These are phyloP conservation scores for Anastrepha ludens DNA, from an alignment of 1,140 invertebrate species.

Conservation along the genomic window DNA sequence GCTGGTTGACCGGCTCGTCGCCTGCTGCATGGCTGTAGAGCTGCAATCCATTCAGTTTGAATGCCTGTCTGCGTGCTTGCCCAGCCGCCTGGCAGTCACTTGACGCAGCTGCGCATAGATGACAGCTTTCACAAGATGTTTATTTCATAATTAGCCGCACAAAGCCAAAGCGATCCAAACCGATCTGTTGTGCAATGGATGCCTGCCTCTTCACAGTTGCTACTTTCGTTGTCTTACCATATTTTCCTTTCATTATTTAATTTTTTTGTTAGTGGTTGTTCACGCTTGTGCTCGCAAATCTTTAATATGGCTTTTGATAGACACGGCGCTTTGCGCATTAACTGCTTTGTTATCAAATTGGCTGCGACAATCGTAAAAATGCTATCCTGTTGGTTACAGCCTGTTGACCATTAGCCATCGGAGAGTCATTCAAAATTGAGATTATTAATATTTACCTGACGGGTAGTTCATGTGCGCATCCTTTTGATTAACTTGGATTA, in stretches of 20 bases:
- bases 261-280: not conserved
- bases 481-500: not conserved
- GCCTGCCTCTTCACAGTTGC: not conserved
- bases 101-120: conserved; percentile 36
- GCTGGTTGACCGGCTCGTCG: not conserved
- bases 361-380: conserved; percentile 8
- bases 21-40: not conserved
- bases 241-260: not conserved
- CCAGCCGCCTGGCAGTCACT: conserved; percentile 9
- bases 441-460: conserved; percentile 2
- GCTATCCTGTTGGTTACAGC: not conserved
- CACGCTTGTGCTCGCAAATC: conserved; percentile 7
- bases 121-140: conserved; percentile 48
- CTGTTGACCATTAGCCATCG: not conserved
- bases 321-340: conserved; percentile 20
- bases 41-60: not conserved
- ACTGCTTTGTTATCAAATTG: conserved; percentile 53
- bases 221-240: not conserved
- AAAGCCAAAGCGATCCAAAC: conserved; percentile 38
- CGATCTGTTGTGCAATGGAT: not conserved
- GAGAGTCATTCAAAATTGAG: not conserved
- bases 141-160: conserved; percentile 52
- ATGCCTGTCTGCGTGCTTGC: not conserved
- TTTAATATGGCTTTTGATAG: conserved; percentile 4
- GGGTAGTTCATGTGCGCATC: not conserved